phyloP scores from a whole-genome alignment of 2,888 invertebrate genomes.

The Abrostola triplasia region DNA sequence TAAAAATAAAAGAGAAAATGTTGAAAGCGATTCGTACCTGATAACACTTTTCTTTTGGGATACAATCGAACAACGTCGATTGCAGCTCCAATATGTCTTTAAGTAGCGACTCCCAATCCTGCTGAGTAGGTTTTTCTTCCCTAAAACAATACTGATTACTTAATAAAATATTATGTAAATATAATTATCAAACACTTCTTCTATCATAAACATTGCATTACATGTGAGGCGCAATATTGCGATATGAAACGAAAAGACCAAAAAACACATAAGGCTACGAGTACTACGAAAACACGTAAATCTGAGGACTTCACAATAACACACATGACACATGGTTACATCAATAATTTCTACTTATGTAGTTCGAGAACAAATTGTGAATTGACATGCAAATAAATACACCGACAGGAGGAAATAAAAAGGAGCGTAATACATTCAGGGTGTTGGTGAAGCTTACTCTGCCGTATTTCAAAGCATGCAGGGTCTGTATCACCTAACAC shows the following conservation, averaged over 20 bases:
- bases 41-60: slow-evolving; percentile 87
- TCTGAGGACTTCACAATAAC: no score
- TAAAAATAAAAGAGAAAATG: neutral
- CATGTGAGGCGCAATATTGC: neutral
- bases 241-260: no score
- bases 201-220: neutral
- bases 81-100: slow-evolving; percentile 91
- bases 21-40: slow-evolving; percentile 67
- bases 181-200: neutral
- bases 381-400: no score
- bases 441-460: no score
- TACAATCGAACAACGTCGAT: slow-evolving; percentile 87
- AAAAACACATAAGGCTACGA: neutral
- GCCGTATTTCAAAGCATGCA: no score
- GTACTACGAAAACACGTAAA: neutral
- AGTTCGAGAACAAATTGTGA: no score
- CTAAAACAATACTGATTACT: slow-evolving; percentile 55
- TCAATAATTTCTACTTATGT: no score
- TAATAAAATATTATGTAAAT: neutral
- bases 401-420: no score
- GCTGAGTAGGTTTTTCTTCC: slow-evolving; percentile 72
- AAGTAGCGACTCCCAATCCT: slow-evolving; percentile 90
- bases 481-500: no score
- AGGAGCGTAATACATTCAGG: no score
- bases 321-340: no score